These are phyloP conservation scores for Paradoxurus hermaphroditus DNA, from an alignment of 2,113 vertebrate species.

Conservation along the genomic window DNA sequence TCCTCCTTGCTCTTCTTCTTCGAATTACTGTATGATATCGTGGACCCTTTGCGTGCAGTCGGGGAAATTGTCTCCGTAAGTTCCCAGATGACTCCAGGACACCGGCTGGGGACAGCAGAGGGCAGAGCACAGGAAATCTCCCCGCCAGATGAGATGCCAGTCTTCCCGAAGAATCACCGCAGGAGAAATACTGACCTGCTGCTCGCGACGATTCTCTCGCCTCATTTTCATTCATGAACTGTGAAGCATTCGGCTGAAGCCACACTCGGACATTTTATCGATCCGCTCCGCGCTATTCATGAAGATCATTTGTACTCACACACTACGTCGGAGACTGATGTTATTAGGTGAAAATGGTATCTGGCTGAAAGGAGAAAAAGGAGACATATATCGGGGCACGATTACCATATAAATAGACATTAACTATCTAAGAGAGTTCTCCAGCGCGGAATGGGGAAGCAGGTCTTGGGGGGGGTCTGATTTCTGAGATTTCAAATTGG, in stretches of 20 bases:
- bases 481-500: conserved; percentile 52
- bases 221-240: conserved; percentile 71
- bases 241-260: conserved; percentile 51
- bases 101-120: no score
- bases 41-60: not conserved
- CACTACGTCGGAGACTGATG: conserved; percentile 48
- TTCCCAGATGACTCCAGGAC: not conserved
- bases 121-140: not conserved
- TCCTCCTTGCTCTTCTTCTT: not conserved
- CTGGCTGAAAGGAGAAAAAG: conserved; percentile 64
- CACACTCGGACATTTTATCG: conserved; percentile 59
- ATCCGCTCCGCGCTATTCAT: conserved; percentile 70
- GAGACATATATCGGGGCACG: conserved; percentile 56
- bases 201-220: not conserved
- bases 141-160: not conserved
- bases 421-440: conserved; percentile 65
- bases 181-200: not conserved
- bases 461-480: conserved; percentile 18
- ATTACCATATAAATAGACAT: conserved; percentile 76
- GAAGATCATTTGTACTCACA: conserved; percentile 53
- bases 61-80: not conserved
- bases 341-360: conserved; percentile 75
- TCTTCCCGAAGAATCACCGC: not conserved
- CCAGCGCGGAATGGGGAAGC: conserved; percentile 38
- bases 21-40: not conserved